Percentiles rank a stretch among this genome's conserved stretches.
Conservation (phyloP, 2,888 invertebrate genomes). For the Tenthredo amoena region DNA sequence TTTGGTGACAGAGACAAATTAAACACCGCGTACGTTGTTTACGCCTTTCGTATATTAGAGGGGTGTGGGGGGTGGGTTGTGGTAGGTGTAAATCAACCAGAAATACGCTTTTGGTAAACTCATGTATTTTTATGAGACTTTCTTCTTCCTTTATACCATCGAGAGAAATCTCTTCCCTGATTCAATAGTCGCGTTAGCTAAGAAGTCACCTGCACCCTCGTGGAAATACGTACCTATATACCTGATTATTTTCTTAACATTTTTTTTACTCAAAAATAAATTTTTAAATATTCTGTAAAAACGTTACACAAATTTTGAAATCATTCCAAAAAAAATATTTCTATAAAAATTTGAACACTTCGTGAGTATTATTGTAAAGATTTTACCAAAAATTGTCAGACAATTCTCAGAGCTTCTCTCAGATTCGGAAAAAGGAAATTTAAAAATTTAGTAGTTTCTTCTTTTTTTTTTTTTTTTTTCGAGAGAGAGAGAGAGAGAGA, state of each 20-base stretch:
- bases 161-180: background rate
- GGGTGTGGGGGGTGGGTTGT: background rate
- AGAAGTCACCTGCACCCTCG: too few relatives aligned
- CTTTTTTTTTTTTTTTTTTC: too few relatives aligned
- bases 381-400: too few relatives aligned
- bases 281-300: background rate
- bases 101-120: conserved; percentile 4
- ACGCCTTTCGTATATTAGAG: conserved; percentile 22
- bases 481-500: too few relatives aligned
- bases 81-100: background rate
- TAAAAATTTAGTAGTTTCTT: too few relatives aligned
- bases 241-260: background rate
- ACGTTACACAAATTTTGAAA: background rate
- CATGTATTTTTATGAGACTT: conserved; percentile 31
- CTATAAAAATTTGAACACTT: too few relatives aligned
- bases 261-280: background rate
- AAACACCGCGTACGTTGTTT: conserved; percentile 39
- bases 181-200: background rate
- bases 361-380: too few relatives aligned
- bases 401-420: too few relatives aligned
- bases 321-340: too few relatives aligned
- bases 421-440: too few relatives aligned
- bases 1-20: conserved; percentile 45
- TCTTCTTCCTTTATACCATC: background rate
- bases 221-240: too few relatives aligned